Evolutionary conservation across 2,888 invertebrate species (phyloP), one percentile per base, ranked within the genome.

Genomic region (Clepsis dumicolana): DNA sequence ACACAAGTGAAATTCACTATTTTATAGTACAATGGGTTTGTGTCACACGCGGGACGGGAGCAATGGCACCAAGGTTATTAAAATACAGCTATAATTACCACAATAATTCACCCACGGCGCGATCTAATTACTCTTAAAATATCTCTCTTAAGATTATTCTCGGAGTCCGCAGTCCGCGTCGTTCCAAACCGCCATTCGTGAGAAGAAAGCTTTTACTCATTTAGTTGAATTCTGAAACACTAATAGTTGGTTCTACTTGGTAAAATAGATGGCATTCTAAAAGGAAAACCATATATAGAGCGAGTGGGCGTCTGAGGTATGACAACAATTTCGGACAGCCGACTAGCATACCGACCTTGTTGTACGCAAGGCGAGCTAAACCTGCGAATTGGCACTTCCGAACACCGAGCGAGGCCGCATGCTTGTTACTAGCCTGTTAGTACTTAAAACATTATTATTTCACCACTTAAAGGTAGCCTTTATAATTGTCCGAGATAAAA

Each of bases 371-470:
- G 82, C 80, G 77, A 82, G 74, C 74, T 79, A 70, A 80, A 80
- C 80, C 79, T 80, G 81, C 81, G 80, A 86, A 87, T 86, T 87
- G 84, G 79, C 76, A 88, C 84, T 89, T 89, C 89, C 87, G 83
- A 89, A 87, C 80, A 89, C 87, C 80, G 73, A 75, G 75, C 85
- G 80, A 88, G 89, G 88, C 74, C 86, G 68, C 65, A 71, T 70
- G 16, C n/a, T 53, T 69, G 59, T 48, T 25, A n/a, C 7, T 38
- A 4, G 21, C 14, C 18, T 60, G 25, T 8, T 35, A 24, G 27
- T 59, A 50, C 38, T 54, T 32, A 32, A 18, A 54, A 54, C 21
- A 12, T 59, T 65, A 16, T 18, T 8, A 41, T 48, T 48, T 48
- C 48, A 48, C 12, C 12, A 48, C 48, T 48, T 48, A 48, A 18